Conservation (phyloP, 2,888 invertebrate species). For the Dermolepida albohirtum region DNA sequence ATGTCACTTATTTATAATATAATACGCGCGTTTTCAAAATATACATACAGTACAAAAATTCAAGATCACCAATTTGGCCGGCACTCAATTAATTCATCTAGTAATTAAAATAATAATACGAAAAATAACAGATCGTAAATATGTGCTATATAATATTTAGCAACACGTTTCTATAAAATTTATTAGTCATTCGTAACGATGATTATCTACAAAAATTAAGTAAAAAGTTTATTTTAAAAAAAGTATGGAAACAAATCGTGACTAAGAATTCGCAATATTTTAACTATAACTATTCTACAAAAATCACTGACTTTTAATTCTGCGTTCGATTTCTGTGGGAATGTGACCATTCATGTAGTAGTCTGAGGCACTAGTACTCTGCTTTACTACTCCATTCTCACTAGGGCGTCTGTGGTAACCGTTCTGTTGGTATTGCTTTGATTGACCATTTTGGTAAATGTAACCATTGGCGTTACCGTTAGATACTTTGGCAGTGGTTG, state of each 20-base stretch:
- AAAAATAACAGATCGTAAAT: constrained; percentile 31
- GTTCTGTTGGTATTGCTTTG: constrained; percentile 48
- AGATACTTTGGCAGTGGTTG: constrained; percentile 43
- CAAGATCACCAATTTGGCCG: constrained; percentile 4
- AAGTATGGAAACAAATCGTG: constrained; percentile 24
- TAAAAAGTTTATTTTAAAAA: constrained; percentile 37
- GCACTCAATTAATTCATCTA: constrained; percentile 27
- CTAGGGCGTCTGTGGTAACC: constrained; percentile 49
- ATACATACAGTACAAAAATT: not conserved
- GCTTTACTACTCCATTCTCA: constrained; percentile 51
- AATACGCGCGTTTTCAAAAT: not conserved
- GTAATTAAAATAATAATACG: constrained; percentile 37
- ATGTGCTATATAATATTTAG: constrained; percentile 47
- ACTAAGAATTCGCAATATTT: constrained; percentile 20
- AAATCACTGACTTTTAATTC: constrained; percentile 59
- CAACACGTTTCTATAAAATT: constrained; percentile 43
- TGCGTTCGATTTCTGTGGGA: constrained; percentile 57
- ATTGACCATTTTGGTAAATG: constrained; percentile 46
- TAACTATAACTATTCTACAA: constrained; percentile 20
- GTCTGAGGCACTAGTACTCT: constrained; percentile 62
- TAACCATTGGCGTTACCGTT: constrained; percentile 56
- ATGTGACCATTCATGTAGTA: constrained; percentile 68
- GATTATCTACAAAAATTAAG: constrained; percentile 48
- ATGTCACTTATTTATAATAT: constrained; percentile 1
- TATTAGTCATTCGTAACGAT: constrained; percentile 37